Conservation (phyloP, 2,797 vertebrate genomes). For the Bradypodion pumilum region DNA sequence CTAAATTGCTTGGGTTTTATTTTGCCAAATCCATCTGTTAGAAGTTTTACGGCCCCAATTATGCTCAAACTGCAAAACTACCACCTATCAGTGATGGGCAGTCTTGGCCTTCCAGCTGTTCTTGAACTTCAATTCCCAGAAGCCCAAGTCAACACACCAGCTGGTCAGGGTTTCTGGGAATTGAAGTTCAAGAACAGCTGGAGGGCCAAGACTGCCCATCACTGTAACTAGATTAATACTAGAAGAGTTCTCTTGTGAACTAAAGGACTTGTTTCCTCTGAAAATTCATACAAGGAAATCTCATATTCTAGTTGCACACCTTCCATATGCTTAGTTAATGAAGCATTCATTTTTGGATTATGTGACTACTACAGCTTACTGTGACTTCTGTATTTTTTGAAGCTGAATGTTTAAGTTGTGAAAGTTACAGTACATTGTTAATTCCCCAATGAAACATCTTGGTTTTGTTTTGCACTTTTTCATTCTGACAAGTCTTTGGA, state of each 20-base stretch:
- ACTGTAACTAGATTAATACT: conserved; percentile 5
- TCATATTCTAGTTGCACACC: neutral
- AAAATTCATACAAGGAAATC: neutral
- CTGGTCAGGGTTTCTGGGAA: too few species aligned
- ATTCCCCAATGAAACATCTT: neutral
- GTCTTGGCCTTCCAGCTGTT: too few species aligned
- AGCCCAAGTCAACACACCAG: too few species aligned
- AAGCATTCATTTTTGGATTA: neutral
- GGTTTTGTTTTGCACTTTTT: neutral
- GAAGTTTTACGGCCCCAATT: conserved; percentile 52
- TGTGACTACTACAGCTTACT: conserved; percentile 5
- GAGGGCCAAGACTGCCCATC: too few species aligned
- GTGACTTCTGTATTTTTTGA: conserved; percentile 11
- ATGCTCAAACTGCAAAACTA: conserved; percentile 21
- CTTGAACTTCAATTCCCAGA: too few species aligned
- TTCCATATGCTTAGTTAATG: neutral
- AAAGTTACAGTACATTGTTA: neutral
- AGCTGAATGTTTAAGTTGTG: conserved; percentile 27
- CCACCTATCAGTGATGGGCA: too few species aligned
- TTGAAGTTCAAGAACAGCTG: too few species aligned
- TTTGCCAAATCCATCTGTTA: conserved; percentile 63
- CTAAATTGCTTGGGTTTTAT: conserved; percentile 61
- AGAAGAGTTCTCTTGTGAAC: neutral
- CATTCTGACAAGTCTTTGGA: neutral
- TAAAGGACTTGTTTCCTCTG: neutral